Evolutionary conservation across 2,888 invertebrate species (phyloP).

Genomic region (Thecocarcelia acutangulata): DNA sequence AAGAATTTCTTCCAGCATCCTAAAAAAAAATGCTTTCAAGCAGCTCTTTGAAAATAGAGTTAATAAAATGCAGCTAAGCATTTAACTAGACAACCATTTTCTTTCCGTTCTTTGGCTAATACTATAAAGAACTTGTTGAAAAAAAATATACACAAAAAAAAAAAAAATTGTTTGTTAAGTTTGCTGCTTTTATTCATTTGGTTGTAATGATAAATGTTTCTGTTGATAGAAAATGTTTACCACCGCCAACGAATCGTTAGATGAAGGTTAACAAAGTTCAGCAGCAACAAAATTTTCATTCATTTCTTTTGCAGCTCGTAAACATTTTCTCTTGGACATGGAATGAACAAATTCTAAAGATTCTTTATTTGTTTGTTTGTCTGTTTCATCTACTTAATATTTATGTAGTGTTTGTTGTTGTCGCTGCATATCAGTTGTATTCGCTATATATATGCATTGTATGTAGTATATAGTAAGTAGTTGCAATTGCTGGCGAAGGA

Average conservation of each 20-base stretch:
- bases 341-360: slow-evolving; percentile 25
- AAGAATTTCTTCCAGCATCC: slow-evolving; percentile 46
- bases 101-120: slow-evolving; percentile 11
- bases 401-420: slow-evolving; percentile 49
- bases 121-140: slow-evolving; percentile 18
- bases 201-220: slow-evolving; percentile 68
- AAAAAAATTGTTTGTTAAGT: not conserved
- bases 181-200: slow-evolving; percentile 24
- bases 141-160: too few species aligned
- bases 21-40: slow-evolving; percentile 63
- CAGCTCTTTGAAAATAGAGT: slow-evolving; percentile 53
- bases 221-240: slow-evolving; percentile 69
- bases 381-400: slow-evolving; percentile 11
- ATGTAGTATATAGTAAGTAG: too few species aligned
- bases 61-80: slow-evolving; percentile 64
- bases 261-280: slow-evolving; percentile 68
- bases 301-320: slow-evolving; percentile 52
- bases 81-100: slow-evolving; percentile 63
- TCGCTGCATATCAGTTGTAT: not conserved
- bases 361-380: slow-evolving; percentile 3
- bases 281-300: slow-evolving; percentile 60
- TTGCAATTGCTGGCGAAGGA: slow-evolving; percentile 8
- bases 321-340: slow-evolving; percentile 14
- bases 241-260: slow-evolving; percentile 66
- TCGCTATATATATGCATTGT: not conserved